Evolutionary conservation across 53 echinoderm and acorn worm genomes (phyloP).

Genomic region (Antedon mediterranea): DNA sequence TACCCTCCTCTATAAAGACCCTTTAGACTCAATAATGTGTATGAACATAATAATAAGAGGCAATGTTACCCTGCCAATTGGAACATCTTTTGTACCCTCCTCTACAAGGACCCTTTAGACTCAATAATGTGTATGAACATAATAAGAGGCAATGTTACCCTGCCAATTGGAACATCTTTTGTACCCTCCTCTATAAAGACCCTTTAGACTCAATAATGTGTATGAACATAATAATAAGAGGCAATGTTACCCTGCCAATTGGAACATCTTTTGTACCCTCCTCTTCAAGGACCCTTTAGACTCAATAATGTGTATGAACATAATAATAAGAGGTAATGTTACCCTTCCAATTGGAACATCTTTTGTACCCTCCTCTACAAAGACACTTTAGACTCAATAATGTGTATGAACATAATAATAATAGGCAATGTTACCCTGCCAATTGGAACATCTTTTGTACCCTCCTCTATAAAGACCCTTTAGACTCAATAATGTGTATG

Average conservation of each 20-base stretch:
- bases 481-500: too few relatives aligned
- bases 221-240: too few relatives aligned
- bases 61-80: slow-evolving; percentile 81
- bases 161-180: slow-evolving; percentile 83
- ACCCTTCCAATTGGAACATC: slow-evolving; percentile 91
- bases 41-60: too few relatives aligned
- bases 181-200: slow-evolving; percentile 77
- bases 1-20: slow-evolving; percentile 72
- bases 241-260: slow-evolving; percentile 76
- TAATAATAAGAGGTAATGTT: too few relatives aligned
- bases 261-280: slow-evolving; percentile 93
- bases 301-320: too few relatives aligned
- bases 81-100: slow-evolving; percentile 87
- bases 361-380: slow-evolving; percentile 76
- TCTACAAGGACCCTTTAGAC: slow-evolving; percentile 73
- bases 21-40: too few relatives aligned
- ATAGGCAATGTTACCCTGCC: slow-evolving; percentile 85
- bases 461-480: slow-evolving; percentile 75
- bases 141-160: too few relatives aligned
- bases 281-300: slow-evolving; percentile 66
- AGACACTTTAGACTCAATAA: too few relatives aligned
- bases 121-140: too few relatives aligned
- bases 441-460: slow-evolving; percentile 84
- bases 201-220: too few relatives aligned
- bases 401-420: too few relatives aligned